A percentile compares a stretch with the other conserved stretches of the same genome.
These are phyloP conservation scores for Hypocryptadius cinnamomeus DNA, from an alignment of 2,113 vertebrate genomes.

Conservation along the genomic window DNA sequence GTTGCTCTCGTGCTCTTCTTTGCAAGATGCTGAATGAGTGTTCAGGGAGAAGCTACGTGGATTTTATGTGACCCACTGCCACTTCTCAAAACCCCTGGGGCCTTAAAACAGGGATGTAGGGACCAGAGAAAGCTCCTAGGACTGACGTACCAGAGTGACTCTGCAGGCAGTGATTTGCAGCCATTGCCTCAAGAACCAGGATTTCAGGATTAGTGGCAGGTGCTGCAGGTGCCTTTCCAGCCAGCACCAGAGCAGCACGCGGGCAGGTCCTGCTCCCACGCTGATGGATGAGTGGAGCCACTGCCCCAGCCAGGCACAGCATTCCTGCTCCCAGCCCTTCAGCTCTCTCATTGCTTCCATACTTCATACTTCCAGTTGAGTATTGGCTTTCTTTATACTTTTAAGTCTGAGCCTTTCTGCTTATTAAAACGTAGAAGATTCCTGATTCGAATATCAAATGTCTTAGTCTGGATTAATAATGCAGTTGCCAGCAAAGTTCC, in stretches of 20 bases:
- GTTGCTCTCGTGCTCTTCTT: neutral
- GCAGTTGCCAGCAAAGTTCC: conserved; percentile 14
- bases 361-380: neutral
- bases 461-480: neutral
- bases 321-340: neutral
- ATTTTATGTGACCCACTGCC: neutral
- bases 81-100: neutral
- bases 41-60: neutral
- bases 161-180: neutral
- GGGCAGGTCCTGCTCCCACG: rapidly evolving
- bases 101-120: neutral
- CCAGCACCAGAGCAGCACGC: rapidly evolving
- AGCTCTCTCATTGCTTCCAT: neutral
- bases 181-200: neutral
- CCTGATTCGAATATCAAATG: neutral
- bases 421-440: neutral
- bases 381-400: neutral
- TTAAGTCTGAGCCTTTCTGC: neutral
- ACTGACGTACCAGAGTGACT: too few species aligned
- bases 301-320: neutral
- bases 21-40: neutral
- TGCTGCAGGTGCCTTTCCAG: neutral
- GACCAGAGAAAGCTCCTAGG: neutral
- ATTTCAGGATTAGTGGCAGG: neutral
- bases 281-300: rapidly evolving